Evolutionary conservation across 1,140 invertebrate species (phyloP), one percentile per base, ranked within the genome.

Genomic region (Armadillidium nasatum): DNA sequence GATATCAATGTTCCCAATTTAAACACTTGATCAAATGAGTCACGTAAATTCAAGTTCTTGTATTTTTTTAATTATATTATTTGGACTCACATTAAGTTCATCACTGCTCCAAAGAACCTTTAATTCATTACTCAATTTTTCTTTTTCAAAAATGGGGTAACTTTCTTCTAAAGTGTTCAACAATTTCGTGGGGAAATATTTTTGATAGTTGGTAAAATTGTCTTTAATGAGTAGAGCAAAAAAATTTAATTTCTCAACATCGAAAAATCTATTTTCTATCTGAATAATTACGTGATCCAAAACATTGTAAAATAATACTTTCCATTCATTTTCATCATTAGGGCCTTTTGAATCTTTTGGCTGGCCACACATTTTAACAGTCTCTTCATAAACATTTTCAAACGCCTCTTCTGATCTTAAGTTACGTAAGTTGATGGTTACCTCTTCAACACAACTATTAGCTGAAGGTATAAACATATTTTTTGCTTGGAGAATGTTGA

Each of bases 1-100:
- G 1, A 1, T 7, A 60, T 60, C 50, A 60, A 60, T 60, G 7
- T 60, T 60, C 50, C 50, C 7, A 60, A 60, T 7, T 19, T 13
- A 60, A 60, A 60, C 7, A 60, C 50, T 60, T 60, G 50, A 60
- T 60, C 7, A 60, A 60, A 60, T 60, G 50, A 60, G 50, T 60
- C 50, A 60, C 50, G 19, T 7, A 60, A 19, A 60, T 60, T 19
- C n/a, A 60, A 60, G 50, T 15, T 60, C 11, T 4, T 60, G 11
- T 60, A 60, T 13, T 19, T 60, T 60, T 60, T 60, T 60, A 3
- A 60, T 15, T 2, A 60, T 15, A 2, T 15, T 15, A 60, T 19
- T 60, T 60, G 11, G 50, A 7, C 7, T 60, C 7, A 60, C 50
- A 60, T 60, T 60, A 13, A 60, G 7, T 15, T 60, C 50, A 15